A percentile compares a stretch with the other conserved stretches of the same genome.
phyloP scores from a whole-genome alignment of 1,140 invertebrate species.

The Adoxophyes honmai region DNA sequence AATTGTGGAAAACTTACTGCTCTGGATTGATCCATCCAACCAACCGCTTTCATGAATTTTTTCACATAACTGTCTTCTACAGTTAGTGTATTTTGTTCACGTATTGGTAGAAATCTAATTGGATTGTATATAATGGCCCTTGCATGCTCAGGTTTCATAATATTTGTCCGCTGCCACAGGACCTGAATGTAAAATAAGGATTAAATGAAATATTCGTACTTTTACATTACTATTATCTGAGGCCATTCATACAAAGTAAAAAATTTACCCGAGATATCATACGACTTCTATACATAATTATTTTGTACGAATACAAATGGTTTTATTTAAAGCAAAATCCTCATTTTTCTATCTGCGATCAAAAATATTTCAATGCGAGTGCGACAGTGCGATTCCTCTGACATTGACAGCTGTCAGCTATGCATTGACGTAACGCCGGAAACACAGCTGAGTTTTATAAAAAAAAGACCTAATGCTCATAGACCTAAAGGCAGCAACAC shows the following conservation, averaged over 20 bases:
- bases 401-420: neutral
- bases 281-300: conserved; percentile 36
- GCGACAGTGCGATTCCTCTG: neutral
- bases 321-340: neutral
- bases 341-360: neutral
- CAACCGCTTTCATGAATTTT: conserved; percentile 71
- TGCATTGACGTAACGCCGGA: too few relatives aligned
- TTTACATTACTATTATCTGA: too few relatives aligned
- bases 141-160: conserved; percentile 38
- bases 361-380: neutral
- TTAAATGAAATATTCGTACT: neutral
- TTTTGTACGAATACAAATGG: neutral
- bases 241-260: too few relatives aligned
- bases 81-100: conserved; percentile 48
- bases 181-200: conserved; percentile 30
- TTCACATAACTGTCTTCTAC: conserved; percentile 64
- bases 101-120: conserved; percentile 19
- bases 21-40: conserved; percentile 67
- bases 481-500: too few relatives aligned
- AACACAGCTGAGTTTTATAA: too few relatives aligned
- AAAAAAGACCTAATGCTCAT: too few relatives aligned
- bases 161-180: conserved; percentile 26
- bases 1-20: conserved; percentile 41
- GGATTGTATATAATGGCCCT: conserved; percentile 20
- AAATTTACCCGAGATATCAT: conserved; percentile 32